These are phyloP conservation scores for Cheilosia scutellata DNA, from an alignment of 2,888 invertebrate genomes.

Conservation along the genomic window DNA sequence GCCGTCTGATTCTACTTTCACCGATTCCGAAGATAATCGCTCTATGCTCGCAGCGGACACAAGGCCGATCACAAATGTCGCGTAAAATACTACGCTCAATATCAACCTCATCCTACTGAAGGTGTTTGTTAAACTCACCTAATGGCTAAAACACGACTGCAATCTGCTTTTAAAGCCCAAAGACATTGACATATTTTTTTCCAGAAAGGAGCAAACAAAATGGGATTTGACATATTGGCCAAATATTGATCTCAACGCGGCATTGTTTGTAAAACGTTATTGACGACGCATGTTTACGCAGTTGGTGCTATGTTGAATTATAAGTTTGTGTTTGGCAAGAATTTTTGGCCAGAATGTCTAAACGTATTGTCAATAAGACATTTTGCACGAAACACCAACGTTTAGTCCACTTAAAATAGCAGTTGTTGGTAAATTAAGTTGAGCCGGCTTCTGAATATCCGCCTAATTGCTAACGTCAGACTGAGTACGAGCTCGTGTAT, in stretches of 20 bases:
- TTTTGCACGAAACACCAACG: slow-evolving; percentile 39
- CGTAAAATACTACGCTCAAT: slow-evolving; percentile 31
- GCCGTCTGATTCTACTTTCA: neutral
- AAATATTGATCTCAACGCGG: slow-evolving; percentile 40
- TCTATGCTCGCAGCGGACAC: slow-evolving; percentile 23
- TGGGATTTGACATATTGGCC: slow-evolving; percentile 32
- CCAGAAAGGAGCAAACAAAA: neutral
- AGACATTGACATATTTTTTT: neutral
- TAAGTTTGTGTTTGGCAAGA: neutral
- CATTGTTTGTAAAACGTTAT: neutral
- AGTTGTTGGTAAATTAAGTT: slow-evolving; percentile 7
- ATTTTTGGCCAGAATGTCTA: neutral
- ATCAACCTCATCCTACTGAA: slow-evolving; percentile 56
- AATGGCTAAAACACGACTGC: slow-evolving; percentile 17
- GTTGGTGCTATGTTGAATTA: neutral
- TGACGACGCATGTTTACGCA: slow-evolving; percentile 29
- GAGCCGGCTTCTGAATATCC: slow-evolving; percentile 4
- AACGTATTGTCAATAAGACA: slow-evolving; percentile 2
- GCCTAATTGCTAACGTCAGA: neutral
- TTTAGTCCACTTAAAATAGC: neutral
- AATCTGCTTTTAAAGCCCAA: slow-evolving; percentile 51
- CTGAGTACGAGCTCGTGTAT: neutral
- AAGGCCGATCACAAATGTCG: slow-evolving; percentile 30
- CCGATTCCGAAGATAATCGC: neutral
- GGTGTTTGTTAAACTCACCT: slow-evolving; percentile 51